phyloP scores from a whole-genome alignment of 2,888 invertebrate genomes.

The Chirona hameri region DNA sequence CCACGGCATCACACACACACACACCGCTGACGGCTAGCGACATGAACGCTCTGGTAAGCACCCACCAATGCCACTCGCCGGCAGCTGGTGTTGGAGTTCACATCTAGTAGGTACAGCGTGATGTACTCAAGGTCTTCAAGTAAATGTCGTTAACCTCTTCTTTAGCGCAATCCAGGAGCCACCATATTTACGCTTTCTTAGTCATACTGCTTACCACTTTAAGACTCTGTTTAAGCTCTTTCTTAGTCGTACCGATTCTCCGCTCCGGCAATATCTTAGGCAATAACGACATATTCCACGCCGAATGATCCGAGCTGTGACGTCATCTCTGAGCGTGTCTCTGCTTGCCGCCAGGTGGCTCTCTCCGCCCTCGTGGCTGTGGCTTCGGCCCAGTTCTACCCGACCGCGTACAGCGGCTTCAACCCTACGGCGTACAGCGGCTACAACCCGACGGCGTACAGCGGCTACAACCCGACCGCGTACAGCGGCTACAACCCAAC shows the following conservation, averaged over 20 bases:
- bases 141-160: background rate
- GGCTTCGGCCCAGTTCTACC: background rate
- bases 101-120: background rate
- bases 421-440: background rate
- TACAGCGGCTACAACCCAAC: too few relatives aligned
- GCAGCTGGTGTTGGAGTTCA: too few relatives aligned
- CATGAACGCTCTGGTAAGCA: constrained; percentile 29
- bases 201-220: background rate
- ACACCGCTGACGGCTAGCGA: constrained; percentile 12
- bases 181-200: background rate
- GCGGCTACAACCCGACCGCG: too few relatives aligned
- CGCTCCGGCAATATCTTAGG: too few relatives aligned
- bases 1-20: constrained; percentile 8
- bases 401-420: background rate
- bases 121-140: background rate
- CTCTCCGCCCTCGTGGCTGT: constrained; percentile 3
- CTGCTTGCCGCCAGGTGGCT: background rate
- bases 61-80: too few relatives aligned
- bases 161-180: background rate
- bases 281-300: too few relatives aligned
- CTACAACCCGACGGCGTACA: background rate
- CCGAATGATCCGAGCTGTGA: too few relatives aligned
- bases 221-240: too few relatives aligned
- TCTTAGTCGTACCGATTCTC: too few relatives aligned
- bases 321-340: background rate